These are phyloP conservation scores for Thereva nobilitata DNA, from an alignment of 2,888 invertebrate species.

Conservation along the genomic window DNA sequence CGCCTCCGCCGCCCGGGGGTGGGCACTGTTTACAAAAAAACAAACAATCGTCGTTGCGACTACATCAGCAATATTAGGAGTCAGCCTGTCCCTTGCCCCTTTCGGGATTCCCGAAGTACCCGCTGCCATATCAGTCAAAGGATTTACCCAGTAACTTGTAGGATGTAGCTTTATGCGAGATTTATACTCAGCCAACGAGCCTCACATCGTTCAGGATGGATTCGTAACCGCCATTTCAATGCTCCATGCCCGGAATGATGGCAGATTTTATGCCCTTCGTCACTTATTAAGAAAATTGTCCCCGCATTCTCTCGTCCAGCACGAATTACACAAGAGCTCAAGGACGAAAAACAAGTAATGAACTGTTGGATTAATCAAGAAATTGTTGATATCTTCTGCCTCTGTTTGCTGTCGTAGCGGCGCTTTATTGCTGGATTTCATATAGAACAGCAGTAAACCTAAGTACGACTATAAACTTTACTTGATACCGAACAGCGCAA, in stretches of 20 bases:
- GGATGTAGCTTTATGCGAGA: conserved; percentile 23
- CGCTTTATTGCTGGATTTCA: too few relatives aligned
- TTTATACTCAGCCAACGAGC: conserved; percentile 31
- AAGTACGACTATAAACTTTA: too few relatives aligned
- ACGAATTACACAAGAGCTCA: background rate
- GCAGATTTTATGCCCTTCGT: conserved; percentile 31
- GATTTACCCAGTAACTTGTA: conserved; percentile 28
- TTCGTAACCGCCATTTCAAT: conserved; percentile 19
- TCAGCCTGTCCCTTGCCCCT: conserved; percentile 18
- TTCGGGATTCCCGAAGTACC: conserved; percentile 6
- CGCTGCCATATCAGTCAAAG: conserved; percentile 20
- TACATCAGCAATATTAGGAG: conserved; percentile 42
- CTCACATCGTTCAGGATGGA: conserved; percentile 30
- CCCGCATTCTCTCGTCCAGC: conserved; percentile 3
- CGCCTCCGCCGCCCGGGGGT: conserved; percentile 1
- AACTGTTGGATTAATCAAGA: too few relatives aligned
- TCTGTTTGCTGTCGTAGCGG: too few relatives aligned
- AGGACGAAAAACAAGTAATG: conserved; percentile 7
- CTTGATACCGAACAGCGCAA: too few relatives aligned
- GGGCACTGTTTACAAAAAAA: conserved; percentile 33
- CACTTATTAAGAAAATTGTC: conserved; percentile 32
- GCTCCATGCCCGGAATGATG: conserved; percentile 13
- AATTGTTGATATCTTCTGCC: conserved; percentile 21
- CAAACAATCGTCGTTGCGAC: conserved; percentile 37
- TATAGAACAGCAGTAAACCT: too few relatives aligned